Conservation (phyloP, 1,140 invertebrate genomes). For the Scaptomyza graminum region DNA sequence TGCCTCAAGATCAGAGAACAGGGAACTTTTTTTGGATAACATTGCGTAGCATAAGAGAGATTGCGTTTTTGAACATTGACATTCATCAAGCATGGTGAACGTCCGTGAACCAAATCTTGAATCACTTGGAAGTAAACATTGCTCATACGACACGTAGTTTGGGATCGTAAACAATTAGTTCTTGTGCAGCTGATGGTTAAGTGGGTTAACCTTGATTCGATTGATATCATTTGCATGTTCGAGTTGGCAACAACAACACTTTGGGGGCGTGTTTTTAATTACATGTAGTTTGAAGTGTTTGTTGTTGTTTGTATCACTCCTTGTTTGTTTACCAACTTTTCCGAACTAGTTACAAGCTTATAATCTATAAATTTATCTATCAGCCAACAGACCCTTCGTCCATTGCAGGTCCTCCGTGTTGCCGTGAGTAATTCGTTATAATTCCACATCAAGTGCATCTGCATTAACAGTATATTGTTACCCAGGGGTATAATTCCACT, state of each 20-base stretch:
- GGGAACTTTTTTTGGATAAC: conserved; percentile 19
- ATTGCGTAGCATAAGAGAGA: conserved; percentile 30
- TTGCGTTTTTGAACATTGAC: conserved; percentile 17
- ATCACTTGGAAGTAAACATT: background rate
- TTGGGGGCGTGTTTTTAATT: conserved; percentile 67
- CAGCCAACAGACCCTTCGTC: background rate
- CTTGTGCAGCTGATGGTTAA: conserved; percentile 13
- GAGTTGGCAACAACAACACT: conserved; percentile 9
- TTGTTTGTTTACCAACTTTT: conserved; percentile 18
- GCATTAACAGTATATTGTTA: conserved; percentile 15
- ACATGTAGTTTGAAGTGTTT: conserved; percentile 55
- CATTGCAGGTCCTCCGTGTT: background rate
- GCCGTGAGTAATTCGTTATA: conserved; percentile 5
- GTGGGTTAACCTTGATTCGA: conserved; percentile 12
- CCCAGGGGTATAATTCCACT: conserved; percentile 61
- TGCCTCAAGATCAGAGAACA: conserved; percentile 26
- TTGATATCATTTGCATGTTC: background rate
- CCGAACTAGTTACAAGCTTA: conserved; percentile 9
- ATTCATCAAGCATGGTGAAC: conserved; percentile 26
- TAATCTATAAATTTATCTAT: conserved; percentile 5
- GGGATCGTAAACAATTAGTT: background rate
- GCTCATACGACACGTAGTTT: conserved; percentile 26
- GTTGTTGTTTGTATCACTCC: conserved; percentile 14
- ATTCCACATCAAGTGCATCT: conserved; percentile 52
- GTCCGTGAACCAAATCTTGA: conserved; percentile 27